Evolutionary conservation across 2,113 vertebrate species (phyloP).

Genomic region (Piaya cayana): DNA sequence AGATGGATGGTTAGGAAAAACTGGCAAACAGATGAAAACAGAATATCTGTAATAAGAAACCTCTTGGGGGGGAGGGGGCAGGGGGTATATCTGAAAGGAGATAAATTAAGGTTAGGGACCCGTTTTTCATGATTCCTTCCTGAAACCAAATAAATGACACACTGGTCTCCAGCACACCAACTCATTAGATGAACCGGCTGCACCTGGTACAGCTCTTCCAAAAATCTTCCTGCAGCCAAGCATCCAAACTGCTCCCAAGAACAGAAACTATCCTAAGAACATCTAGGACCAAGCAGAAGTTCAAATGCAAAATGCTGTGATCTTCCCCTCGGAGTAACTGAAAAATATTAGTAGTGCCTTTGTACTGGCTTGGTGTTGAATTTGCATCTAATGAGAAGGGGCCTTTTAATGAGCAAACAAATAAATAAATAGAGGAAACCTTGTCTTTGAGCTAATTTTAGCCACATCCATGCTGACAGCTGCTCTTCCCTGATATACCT

Average conservation of each 20-base stretch:
- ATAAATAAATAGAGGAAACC: constrained; percentile 68
- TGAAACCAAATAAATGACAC: not conserved
- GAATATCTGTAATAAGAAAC: not conserved
- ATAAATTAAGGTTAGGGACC: not conserved
- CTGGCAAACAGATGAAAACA: not conserved
- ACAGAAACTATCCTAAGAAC: not conserved
- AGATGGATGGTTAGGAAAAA: not conserved
- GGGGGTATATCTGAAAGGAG: not conserved
- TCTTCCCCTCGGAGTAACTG: not conserved
- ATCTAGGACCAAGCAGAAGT: not conserved
- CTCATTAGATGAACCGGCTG: not conserved
- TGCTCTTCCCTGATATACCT: constrained; percentile 59
- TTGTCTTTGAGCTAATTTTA: constrained; percentile 67
- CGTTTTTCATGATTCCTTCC: not conserved
- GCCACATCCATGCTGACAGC: constrained; percentile 54
- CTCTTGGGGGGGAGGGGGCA: not conserved
- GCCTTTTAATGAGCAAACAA: constrained; percentile 55
- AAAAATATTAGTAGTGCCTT: not conserved
- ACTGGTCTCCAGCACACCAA: not conserved
- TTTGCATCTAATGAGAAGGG: constrained; percentile 46
- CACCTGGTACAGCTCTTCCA: not conserved
- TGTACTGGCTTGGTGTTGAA: constrained; percentile 38
- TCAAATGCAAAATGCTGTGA: not conserved
- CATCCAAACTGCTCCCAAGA: not conserved
- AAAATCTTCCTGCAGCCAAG: not conserved